Evolutionary conservation across 2,797 vertebrate species (phyloP), one percentile per base, ranked within the genome.

Genomic region (Ibycter americanus): DNA sequence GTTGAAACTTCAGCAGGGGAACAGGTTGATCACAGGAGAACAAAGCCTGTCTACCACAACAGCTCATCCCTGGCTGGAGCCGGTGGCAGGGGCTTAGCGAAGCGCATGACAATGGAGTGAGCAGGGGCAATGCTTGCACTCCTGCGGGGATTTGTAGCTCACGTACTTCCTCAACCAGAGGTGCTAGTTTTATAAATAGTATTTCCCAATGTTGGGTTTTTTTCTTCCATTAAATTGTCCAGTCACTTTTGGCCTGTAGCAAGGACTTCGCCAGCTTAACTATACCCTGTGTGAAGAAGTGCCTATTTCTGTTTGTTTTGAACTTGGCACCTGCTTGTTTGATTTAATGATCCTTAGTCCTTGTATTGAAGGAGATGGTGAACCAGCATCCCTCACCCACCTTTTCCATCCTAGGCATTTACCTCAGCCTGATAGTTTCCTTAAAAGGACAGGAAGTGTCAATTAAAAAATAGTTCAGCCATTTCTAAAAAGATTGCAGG

Each of bases 301-400:
- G 46, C 40, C 84, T 87, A 7, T 44, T 87, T 85, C 31, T 89
- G 55, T 93, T 95, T 97, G 81, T 74, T 94, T 71, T 91, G 63
- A 96, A 68, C 68, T 59, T 96, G 92, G 89, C 84, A 96, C 78
- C 94, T 93, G 87, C 92, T 94, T 89, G 91, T 97, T 96, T 93
- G 63, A 71, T 93, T 87, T 93, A 87, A 95, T 78, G 44, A 87
- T 67, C 89, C 51, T 79, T 42, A 66, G 83, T 32, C 51, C 67
- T 92, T 56, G 61, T 26, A 42, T 22, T 59, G 92, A 87, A 93
- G 44, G 36, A 76, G 40, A 66, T 76, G 86, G 47, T 59, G 63
- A 93, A 77, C n/a, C 36, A 81, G 78, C 67, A 89, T 71, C 82
- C 52, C 59, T 94, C 44, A 74, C 36, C 46, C 58, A 66, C 40